A percentile compares a stretch with the other conserved stretches of the same genome.
Evolutionary conservation across 1,140 invertebrate species (phyloP).

Genomic region (Mercenaria mercenaria): DNA sequence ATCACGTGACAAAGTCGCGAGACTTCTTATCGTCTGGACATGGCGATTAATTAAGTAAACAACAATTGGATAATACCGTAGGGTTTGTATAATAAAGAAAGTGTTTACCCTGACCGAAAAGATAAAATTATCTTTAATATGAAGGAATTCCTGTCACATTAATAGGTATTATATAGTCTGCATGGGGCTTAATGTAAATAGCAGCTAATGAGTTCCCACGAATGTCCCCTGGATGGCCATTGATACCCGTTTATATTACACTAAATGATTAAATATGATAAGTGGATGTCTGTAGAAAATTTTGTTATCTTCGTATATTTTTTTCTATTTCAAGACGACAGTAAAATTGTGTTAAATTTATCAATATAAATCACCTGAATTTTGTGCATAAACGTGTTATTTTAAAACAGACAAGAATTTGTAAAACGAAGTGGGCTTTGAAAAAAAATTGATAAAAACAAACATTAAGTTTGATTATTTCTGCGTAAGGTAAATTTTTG

Average conservation of each 20-base stretch:
- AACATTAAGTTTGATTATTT: too few relatives aligned
- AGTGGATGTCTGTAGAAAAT: too few relatives aligned
- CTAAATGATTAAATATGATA: too few relatives aligned
- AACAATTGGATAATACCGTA: neutral
- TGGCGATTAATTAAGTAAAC: constrained; percentile 33
- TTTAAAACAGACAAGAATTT: too few relatives aligned
- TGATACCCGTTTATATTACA: neutral
- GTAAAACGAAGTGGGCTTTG: too few relatives aligned
- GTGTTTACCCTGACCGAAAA: constrained; percentile 29
- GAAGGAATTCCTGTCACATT: neutral
- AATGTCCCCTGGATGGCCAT: neutral
- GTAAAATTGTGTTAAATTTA: too few relatives aligned
- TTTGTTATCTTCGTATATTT: too few relatives aligned
- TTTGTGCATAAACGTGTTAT: too few relatives aligned
- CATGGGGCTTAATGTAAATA: constrained; percentile 1
- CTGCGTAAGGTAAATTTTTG: too few relatives aligned
- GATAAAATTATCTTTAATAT: constrained; percentile 1
- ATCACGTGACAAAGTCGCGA: constrained; percentile 27
- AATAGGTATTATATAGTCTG: constrained; percentile 51
- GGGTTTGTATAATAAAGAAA: neutral
- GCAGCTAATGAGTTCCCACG: neutral
- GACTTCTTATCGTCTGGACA: constrained; percentile 41
- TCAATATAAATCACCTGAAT: too few relatives aligned
- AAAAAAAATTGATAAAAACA: too few relatives aligned
- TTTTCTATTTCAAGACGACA: neutral